phyloP scores from a whole-genome alignment of 2,888 invertebrate genomes.

The Neuroscelio doddi region DNA sequence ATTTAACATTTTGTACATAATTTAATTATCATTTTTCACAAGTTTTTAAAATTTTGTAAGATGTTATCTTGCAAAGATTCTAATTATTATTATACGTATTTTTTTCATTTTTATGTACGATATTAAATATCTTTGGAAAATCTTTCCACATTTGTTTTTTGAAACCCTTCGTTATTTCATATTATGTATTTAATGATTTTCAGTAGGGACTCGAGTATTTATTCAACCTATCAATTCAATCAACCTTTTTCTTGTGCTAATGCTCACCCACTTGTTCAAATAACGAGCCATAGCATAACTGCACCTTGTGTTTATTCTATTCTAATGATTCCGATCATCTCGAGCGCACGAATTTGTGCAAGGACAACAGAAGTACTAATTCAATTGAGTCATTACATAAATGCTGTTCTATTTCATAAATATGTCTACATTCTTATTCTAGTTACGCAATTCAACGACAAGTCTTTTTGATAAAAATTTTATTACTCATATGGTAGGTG shows the following conservation, averaged over 20 bases:
- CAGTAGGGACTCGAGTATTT: neutral
- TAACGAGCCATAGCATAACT: neutral
- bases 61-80: too few species aligned
- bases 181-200: neutral
- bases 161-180: neutral
- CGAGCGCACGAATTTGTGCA: neutral
- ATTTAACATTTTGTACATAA: too few species aligned
- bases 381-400: neutral
- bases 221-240: neutral
- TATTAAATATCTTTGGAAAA: neutral
- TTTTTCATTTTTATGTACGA: neutral
- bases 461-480: neutral
- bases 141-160: neutral
- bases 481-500: too few species aligned
- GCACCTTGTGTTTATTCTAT: constrained; percentile 1
- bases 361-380: constrained; percentile 8
- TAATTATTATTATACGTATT: too few species aligned
- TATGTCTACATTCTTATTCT: neutral
- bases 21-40: too few species aligned
- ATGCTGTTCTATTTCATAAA: neutral
- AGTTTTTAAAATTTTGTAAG: too few species aligned
- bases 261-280: neutral
- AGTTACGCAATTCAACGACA: neutral
- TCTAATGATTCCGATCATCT: constrained; percentile 9
- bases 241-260: neutral